Percentiles rank a stretch among this genome's conserved stretches.
Evolutionary conservation across 2,888 invertebrate species (phyloP).

Genomic region (Rosalia funebris): DNA sequence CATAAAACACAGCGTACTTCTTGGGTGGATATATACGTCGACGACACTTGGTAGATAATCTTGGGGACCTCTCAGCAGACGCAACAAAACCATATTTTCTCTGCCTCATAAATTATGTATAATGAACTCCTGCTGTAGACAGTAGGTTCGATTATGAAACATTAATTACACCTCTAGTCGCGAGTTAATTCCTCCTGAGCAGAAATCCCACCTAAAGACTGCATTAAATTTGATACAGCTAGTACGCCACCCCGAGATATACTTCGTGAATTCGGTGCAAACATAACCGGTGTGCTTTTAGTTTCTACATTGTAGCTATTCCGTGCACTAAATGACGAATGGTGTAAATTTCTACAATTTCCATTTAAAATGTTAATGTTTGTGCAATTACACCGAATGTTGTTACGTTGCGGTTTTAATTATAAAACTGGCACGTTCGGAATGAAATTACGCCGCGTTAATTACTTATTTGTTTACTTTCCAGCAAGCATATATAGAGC

Average conservation of each 20-base stretch:
- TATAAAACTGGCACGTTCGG: background rate
- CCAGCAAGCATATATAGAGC: no score
- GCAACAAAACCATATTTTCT: conserved; percentile 51
- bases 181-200: conserved; percentile 53
- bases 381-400: background rate
- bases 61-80: conserved; percentile 24
- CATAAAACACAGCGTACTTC: conserved; percentile 31
- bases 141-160: conserved; percentile 63
- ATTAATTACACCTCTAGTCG: conserved; percentile 62
- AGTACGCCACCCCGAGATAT: conserved; percentile 28
- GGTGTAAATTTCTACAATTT: conserved; percentile 13
- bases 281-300: conserved; percentile 9
- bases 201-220: conserved; percentile 20
- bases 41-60: conserved; percentile 29
- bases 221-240: background rate
- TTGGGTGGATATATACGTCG: conserved; percentile 28
- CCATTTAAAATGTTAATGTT: conserved; percentile 4
- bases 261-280: conserved; percentile 28
- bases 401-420: background rate
- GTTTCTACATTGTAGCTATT: background rate
- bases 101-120: conserved; percentile 58
- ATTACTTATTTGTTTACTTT: no score
- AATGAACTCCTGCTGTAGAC: conserved; percentile 62
- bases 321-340: conserved; percentile 10
- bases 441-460: no score